Percentiles rank a stretch among this genome's conserved stretches.
These are phyloP conservation scores for Chelmon rostratus DNA, from an alignment of 2,797 vertebrate species.

Conservation along the genomic window DNA sequence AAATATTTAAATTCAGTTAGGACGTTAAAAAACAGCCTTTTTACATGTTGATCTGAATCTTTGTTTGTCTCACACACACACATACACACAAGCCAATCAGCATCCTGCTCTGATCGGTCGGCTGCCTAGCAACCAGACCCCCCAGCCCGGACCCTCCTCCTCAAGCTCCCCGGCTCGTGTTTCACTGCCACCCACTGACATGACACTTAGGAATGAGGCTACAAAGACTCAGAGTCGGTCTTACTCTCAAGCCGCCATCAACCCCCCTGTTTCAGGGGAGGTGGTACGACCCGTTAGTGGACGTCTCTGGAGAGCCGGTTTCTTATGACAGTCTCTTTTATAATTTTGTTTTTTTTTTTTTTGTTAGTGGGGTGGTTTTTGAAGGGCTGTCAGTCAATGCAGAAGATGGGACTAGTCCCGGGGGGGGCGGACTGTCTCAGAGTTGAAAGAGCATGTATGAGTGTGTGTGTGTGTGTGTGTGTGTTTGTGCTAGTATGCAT, in stretches of 20 bases:
- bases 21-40: neutral
- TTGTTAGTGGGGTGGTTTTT: conserved; percentile 33
- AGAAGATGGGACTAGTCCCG: conserved; percentile 40
- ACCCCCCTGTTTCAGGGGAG: conserved; percentile 18
- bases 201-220: conserved; percentile 70
- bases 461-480: conserved; percentile 39
- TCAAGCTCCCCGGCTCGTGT: conserved; percentile 65
- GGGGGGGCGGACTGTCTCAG: conserved; percentile 41
- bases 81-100: conserved; percentile 58
- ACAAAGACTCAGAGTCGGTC: conserved; percentile 43
- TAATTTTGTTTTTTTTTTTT: neutral
- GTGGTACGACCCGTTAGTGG: conserved; percentile 43
- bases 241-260: neutral
- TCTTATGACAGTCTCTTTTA: conserved; percentile 20
- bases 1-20: neutral
- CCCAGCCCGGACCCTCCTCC: conserved; percentile 48
- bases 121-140: conserved; percentile 77
- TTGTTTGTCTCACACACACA: neutral
- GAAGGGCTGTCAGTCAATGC: conserved; percentile 58
- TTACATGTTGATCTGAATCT: neutral
- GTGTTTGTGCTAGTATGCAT: conserved; percentile 9
- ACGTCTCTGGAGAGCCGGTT: conserved; percentile 27
- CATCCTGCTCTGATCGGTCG: conserved; percentile 51
- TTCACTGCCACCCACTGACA: conserved; percentile 72
- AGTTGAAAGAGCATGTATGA: conserved; percentile 61